Evolutionary conservation across 2,113 vertebrate genomes (phyloP).

Genomic region (Rhipidura dahli): DNA sequence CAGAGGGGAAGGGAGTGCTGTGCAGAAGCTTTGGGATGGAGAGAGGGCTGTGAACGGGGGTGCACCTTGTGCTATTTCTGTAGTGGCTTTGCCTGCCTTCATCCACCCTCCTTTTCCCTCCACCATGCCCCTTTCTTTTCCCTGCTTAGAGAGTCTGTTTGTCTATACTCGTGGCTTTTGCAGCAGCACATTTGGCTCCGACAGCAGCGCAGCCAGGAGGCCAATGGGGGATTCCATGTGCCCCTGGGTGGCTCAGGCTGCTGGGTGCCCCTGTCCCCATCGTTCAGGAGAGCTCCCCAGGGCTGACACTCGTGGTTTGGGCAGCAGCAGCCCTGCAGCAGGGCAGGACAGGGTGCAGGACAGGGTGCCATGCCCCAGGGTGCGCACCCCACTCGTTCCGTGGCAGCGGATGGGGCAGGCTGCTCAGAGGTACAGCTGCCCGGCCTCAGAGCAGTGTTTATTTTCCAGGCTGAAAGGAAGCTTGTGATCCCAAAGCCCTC

Average conservation of each 20-base stretch:
- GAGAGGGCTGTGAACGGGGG: neutral
- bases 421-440: slow-evolving; percentile 28
- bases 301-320: accelerated
- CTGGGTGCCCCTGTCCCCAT: neutral
- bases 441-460: slow-evolving; percentile 22
- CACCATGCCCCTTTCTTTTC: neutral
- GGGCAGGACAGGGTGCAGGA: neutral
- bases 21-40: neutral
- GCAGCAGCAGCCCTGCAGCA: neutral
- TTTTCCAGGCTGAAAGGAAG: slow-evolving; percentile 57
- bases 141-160: neutral
- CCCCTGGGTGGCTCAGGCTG: neutral
- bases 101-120: neutral
- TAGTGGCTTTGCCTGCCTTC: neutral
- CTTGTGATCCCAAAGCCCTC: slow-evolving; percentile 41
- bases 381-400: neutral
- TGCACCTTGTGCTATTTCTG: neutral
- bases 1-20: neutral
- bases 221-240: accelerated
- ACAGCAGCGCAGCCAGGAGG: neutral
- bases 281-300: accelerated
- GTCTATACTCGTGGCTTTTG: neutral
- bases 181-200: neutral
- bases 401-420: neutral
- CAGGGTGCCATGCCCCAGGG: accelerated